Evolutionary conservation across 1,140 invertebrate genomes (phyloP).

Genomic region (Bicyclus anynana): DNA sequence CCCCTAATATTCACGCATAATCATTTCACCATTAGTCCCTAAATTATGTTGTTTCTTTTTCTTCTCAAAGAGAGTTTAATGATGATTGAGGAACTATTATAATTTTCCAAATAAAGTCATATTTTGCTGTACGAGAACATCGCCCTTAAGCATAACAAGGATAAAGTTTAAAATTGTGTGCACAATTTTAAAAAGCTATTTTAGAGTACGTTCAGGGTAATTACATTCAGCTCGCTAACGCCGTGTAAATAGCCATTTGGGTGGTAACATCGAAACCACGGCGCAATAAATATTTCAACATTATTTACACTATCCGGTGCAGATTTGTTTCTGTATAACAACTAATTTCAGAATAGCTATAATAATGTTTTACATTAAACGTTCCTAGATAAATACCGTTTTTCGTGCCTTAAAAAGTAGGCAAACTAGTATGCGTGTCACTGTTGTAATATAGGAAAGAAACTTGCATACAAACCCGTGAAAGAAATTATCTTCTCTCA

Average conservation of each 20-base stretch:
- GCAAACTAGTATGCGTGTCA: too few species aligned
- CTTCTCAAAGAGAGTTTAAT: conserved; percentile 20
- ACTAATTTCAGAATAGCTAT: neutral
- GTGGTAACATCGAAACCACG: conserved; percentile 14
- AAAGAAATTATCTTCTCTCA: too few species aligned
- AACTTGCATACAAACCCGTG: too few species aligned
- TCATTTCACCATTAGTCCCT: conserved; percentile 19
- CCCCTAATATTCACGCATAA: conserved; percentile 5
- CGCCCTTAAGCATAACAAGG: neutral
- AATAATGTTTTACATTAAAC: neutral
- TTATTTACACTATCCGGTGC: conserved; percentile 11
- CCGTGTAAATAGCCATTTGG: conserved; percentile 21
- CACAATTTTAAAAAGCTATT: conserved; percentile 14
- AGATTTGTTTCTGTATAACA: neutral
- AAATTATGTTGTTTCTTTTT: conserved; percentile 25
- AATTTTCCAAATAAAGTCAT: neutral
- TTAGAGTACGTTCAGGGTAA: conserved; percentile 16
- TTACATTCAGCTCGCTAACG: conserved; percentile 21
- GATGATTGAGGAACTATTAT: conserved; percentile 14
- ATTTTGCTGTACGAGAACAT: neutral
- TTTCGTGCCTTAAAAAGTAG: too few species aligned
- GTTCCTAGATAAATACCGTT: too few species aligned
- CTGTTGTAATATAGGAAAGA: too few species aligned
- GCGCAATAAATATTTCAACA: conserved; percentile 15
- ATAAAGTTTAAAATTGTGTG: conserved; percentile 5